Base-by-base conservation (phyloP, 2,113 vertebrate genomes). In the Saccopteryx bilineata region DNA sequence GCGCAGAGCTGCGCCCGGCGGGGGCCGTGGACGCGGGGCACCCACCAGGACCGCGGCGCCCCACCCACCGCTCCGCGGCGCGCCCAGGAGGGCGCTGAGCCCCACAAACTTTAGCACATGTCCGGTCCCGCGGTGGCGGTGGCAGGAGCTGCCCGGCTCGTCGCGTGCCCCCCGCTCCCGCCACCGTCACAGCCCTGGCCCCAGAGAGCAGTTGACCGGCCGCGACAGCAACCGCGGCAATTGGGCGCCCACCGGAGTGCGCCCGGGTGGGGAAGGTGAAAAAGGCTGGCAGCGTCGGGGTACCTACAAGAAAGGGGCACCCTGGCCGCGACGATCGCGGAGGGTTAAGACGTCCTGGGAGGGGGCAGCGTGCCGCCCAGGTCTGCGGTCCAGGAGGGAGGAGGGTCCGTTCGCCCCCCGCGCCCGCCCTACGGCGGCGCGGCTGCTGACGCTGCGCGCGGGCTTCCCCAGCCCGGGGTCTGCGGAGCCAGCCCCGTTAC, bases 401-500 rank as follows among this genome's bases (percentile, higher is more conserved):
- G 52, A 69, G 90, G 96, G 96, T 96, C 97, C 87, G 82, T 93
- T 96, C 74, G 91, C 81, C 97, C 97, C 96, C 81, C 78, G 97
- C 81, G 97, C 96, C 83, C 72, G 95, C 95, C 87, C 97, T 91
- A 90, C 93, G 5, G 17, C 96, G 2, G 18, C 96, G 90, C 97
- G 76, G 96, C 96, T 19, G 24, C 97, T 97, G 97, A 95, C 87
- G 48, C 98, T 84, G 90, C 94, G 97, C 97, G 88, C 24, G 97
- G 98, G 98, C 74, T 98, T 98, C 97, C 98, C 99, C 97, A 96
- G 98, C 98, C 98, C 98, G 98, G 98, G 85, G 98, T 98, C 98
- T 98, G 96, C 98, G 98, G 98, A 98, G 98, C 98, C 96, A 96
- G 98, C 98, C 94, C 90, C 88, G 99, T 99, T 99, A 99, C 99